phyloP scores from a whole-genome alignment of 2,113 vertebrate genomes.

The Lycaon pictus region DNA sequence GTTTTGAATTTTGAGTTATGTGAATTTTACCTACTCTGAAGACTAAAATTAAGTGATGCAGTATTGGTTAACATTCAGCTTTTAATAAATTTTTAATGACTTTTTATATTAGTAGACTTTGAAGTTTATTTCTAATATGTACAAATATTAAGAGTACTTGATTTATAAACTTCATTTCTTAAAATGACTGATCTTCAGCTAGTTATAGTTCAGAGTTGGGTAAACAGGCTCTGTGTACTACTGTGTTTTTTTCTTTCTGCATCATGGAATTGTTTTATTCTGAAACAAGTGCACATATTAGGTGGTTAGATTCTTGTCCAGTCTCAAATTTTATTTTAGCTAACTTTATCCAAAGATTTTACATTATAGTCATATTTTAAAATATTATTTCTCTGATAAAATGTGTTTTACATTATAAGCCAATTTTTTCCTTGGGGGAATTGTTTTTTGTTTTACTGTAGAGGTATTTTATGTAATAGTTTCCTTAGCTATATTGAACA shows the following conservation, averaged over 20 bases:
- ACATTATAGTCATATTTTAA: constrained; percentile 35
- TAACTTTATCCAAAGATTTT: constrained; percentile 37
- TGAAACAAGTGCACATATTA: background rate
- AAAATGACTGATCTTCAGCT: background rate
- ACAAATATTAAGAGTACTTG: constrained; percentile 35
- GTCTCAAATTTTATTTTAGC: constrained; percentile 37
- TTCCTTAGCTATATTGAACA: constrained; percentile 29
- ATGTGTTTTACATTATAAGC: constrained; percentile 25
- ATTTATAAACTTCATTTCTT: background rate
- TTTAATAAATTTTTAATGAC: constrained; percentile 60
- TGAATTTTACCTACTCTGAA: constrained; percentile 50
- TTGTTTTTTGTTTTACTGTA: constrained; percentile 38
- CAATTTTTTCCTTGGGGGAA: background rate
- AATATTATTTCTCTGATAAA: constrained; percentile 47
- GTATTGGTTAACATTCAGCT: constrained; percentile 46
- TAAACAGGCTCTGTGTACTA: constrained; percentile 5
- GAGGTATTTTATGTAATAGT: constrained; percentile 41
- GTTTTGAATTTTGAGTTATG: constrained; percentile 55
- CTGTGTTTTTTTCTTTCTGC: background rate
- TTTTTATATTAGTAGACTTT: constrained; percentile 30
- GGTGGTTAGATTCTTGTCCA: background rate
- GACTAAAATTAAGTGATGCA: constrained; percentile 47
- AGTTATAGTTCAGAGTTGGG: background rate
- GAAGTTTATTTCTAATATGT: constrained; percentile 48
- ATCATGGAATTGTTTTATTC: constrained; percentile 16